Conservation (phyloP, 2,888 invertebrate genomes). For the Spodoptera exigua region DNA sequence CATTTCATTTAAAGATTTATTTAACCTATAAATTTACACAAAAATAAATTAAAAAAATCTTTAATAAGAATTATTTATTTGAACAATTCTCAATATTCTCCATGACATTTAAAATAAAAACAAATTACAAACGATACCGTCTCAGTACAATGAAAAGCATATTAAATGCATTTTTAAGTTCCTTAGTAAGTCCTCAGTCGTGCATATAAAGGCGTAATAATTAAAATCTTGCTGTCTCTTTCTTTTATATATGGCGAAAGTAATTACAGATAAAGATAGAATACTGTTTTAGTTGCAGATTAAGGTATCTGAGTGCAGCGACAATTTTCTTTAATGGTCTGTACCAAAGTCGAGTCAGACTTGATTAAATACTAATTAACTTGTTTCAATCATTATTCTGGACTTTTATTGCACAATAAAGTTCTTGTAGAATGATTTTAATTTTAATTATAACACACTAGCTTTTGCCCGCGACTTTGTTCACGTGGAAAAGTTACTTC, state of each 20-base stretch:
- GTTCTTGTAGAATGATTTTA: too few species aligned
- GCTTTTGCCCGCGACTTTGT: too few species aligned
- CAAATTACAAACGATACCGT: conserved; percentile 36
- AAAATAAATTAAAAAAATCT: conserved; percentile 26
- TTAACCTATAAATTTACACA: too few species aligned
- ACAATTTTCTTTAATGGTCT: conserved; percentile 39
- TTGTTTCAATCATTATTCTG: conserved; percentile 8
- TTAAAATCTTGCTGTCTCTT: conserved; percentile 36
- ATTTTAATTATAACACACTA: too few species aligned
- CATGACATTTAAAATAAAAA: conserved; percentile 32
- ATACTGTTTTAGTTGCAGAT: neutral
- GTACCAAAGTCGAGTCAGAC: conserved; percentile 14
- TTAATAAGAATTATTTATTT: conserved; percentile 30
- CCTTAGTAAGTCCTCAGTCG: conserved; percentile 16
- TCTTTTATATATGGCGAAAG: neutral
- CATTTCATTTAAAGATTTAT: too few species aligned
- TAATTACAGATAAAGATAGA: conserved; percentile 15
- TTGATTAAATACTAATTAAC: conserved; percentile 34
- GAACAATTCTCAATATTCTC: conserved; percentile 4
- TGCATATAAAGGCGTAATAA: conserved; percentile 47
- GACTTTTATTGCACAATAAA: neutral
- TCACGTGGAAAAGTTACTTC: too few species aligned
- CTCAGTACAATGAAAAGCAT: conserved; percentile 32
- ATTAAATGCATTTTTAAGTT: conserved; percentile 49
- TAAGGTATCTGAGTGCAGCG: conserved; percentile 21